Conservation (phyloP, 2,797 vertebrate species). For the Lithobates pipiens region DNA sequence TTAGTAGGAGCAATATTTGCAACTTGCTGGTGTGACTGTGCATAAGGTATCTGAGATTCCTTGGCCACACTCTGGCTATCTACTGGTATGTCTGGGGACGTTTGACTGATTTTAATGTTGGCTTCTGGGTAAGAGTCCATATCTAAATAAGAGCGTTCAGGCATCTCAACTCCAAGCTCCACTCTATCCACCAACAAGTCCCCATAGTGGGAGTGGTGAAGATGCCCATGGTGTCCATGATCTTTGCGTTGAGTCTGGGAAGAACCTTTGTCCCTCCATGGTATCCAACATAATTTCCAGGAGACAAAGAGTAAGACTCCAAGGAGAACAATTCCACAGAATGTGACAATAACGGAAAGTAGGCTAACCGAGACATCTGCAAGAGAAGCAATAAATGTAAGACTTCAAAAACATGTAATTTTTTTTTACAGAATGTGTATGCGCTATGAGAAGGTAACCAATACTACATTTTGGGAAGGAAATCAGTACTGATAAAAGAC, state of each 20-base stretch:
- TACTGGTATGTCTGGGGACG: slow-evolving; percentile 87
- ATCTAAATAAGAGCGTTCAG: slow-evolving; percentile 90
- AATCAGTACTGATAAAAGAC: background rate
- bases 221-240: slow-evolving; percentile 82
- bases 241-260: slow-evolving; percentile 83
- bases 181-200: slow-evolving; percentile 84
- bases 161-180: slow-evolving; percentile 81
- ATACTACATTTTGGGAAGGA: background rate
- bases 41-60: slow-evolving; percentile 85
- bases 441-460: too few species aligned
- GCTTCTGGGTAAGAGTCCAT: slow-evolving; percentile 90
- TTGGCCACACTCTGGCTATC: slow-evolving; percentile 75
- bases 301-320: slow-evolving; percentile 95
- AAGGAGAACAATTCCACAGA: slow-evolving; percentile 91
- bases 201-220: slow-evolving; percentile 86
- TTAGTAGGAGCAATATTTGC: slow-evolving; percentile 72
- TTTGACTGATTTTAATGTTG: slow-evolving; percentile 86
- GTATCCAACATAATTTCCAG: slow-evolving; percentile 95
- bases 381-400: slow-evolving; percentile 1
- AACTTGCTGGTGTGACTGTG: slow-evolving; percentile 88
- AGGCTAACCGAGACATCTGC: slow-evolving; percentile 92
- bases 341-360: slow-evolving; percentile 91
- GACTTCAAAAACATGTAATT: background rate
- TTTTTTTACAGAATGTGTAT: too few species aligned
- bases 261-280: slow-evolving; percentile 91